Evolutionary conservation across 2,797 vertebrate genomes (phyloP).

Genomic region (Coregonus ussuriensis): DNA sequence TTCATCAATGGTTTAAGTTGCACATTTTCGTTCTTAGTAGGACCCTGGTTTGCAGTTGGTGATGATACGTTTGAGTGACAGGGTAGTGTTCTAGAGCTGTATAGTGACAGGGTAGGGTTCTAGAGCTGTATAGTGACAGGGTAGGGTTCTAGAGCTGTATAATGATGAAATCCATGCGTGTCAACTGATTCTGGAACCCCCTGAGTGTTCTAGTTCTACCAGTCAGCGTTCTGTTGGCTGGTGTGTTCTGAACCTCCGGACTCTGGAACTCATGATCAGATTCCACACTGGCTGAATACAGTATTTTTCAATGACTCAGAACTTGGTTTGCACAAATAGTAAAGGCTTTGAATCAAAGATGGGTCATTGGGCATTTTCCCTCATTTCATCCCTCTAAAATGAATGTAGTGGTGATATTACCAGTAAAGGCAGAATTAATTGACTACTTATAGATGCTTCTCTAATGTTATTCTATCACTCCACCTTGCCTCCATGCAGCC

Average conservation of each 20-base stretch:
- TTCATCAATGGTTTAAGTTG: too few relatives aligned
- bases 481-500: conserved; percentile 51
- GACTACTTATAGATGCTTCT: neutral
- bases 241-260: conserved; percentile 16
- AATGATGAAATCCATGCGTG: conserved; percentile 85
- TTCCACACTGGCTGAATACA: conserved; percentile 72
- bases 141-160: conserved; percentile 50
- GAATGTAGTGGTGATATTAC: too few relatives aligned
- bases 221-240: conserved; percentile 67
- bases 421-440: too few relatives aligned
- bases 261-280: conserved; percentile 70
- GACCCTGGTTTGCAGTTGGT: too few relatives aligned
- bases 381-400: too few relatives aligned
- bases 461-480: neutral
- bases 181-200: conserved; percentile 75
- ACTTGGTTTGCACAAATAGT: too few relatives aligned
- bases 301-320: conserved; percentile 15
- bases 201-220: conserved; percentile 27
- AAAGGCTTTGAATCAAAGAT: too few relatives aligned
- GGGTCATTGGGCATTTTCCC: neutral
- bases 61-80: too few relatives aligned
- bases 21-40: too few relatives aligned
- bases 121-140: too few relatives aligned
- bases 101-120: conserved; percentile 1
- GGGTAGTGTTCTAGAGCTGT: conserved; percentile 44